Evolutionary conservation across 2,797 vertebrate species (phyloP).

Genomic region (Channa striata): DNA sequence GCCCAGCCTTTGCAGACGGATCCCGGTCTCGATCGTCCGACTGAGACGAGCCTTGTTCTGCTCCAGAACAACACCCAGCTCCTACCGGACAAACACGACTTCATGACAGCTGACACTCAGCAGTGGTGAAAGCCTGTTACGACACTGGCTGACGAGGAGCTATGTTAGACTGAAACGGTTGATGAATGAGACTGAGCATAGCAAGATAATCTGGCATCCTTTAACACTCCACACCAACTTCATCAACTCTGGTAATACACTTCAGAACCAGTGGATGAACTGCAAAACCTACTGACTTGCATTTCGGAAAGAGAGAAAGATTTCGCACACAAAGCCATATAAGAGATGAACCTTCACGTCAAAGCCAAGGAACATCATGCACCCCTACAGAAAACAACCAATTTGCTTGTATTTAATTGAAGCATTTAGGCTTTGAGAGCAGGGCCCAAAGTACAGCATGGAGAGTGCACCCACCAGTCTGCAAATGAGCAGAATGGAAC

Average conservation of each 20-base stretch:
- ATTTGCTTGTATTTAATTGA: slow-evolving; percentile 50
- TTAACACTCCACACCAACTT: too few relatives aligned
- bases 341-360: slow-evolving; percentile 33
- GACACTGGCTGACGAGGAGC: too few relatives aligned
- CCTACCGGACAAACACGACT: slow-evolving; percentile 73
- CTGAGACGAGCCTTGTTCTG: slow-evolving; percentile 78
- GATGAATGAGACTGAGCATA: too few relatives aligned
- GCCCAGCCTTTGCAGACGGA: slow-evolving; percentile 70
- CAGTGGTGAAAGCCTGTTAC: too few relatives aligned
- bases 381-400: slow-evolving; percentile 52
- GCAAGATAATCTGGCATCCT: too few relatives aligned
- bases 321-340: slow-evolving; percentile 10
- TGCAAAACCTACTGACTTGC: neutral
- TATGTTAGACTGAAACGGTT: too few relatives aligned
- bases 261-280: too few relatives aligned
- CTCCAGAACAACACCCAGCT: slow-evolving; percentile 77
- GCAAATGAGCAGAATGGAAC: slow-evolving; percentile 41
- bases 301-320: slow-evolving; percentile 23
- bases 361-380: slow-evolving; percentile 58
- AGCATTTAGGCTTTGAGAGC: slow-evolving; percentile 61
- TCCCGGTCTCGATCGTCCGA: slow-evolving; percentile 84
- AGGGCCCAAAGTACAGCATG: slow-evolving; percentile 12
- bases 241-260: too few relatives aligned
- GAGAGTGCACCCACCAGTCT: neutral
- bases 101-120: neutral